Conservation (phyloP, 2,797 vertebrate species). For the Sus cebifrons region DNA sequence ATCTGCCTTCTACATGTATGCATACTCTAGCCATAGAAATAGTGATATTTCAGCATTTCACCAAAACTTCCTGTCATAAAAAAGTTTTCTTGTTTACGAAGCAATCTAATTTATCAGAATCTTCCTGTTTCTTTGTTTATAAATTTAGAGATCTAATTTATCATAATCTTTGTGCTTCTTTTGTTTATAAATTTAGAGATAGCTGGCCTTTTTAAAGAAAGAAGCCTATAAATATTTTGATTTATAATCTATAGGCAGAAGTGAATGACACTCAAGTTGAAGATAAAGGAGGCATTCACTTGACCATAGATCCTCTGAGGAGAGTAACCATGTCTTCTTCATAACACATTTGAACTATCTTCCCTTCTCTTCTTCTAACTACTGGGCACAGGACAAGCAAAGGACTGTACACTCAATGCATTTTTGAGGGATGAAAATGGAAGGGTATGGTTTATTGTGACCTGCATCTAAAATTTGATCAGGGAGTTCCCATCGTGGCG, state of each 20-base stretch:
- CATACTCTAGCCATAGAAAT: background rate
- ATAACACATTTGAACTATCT: background rate
- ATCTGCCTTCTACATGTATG: background rate
- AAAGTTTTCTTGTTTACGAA: background rate
- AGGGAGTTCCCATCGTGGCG: no score
- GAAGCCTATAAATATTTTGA: background rate
- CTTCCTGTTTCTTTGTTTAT: background rate
- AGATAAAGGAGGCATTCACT: background rate
- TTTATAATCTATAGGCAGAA: background rate
- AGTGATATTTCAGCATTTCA: background rate
- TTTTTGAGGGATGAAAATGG: background rate
- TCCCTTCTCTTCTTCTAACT: background rate
- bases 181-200: background rate
- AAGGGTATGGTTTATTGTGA: background rate
- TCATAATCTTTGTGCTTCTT: background rate
- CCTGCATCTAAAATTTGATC: background rate
- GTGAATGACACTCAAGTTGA: background rate
- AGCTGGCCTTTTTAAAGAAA: background rate
- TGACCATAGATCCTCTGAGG: background rate
- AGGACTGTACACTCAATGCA: background rate
- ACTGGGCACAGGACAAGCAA: background rate
- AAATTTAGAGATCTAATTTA: background rate
- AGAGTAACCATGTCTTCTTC: background rate
- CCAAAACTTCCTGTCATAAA: background rate
- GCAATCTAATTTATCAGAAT: background rate